Conservation (phyloP, 2,888 invertebrate species). For the Tuberolachnus salignus region DNA sequence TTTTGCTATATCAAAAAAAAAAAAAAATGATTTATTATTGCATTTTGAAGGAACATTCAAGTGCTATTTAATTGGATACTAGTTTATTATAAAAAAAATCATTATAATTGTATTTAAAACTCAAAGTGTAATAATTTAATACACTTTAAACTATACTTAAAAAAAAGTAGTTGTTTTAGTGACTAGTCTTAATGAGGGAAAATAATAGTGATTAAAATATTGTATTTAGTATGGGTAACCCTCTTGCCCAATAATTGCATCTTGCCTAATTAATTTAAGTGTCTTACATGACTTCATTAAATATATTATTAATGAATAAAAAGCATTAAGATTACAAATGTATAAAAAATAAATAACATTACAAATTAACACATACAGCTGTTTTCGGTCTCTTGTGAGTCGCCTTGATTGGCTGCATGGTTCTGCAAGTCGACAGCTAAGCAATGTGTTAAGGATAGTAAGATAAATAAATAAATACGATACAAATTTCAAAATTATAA, state of each 20-base stretch:
- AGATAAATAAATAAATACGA: slow-evolving; percentile 13
- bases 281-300: slow-evolving; percentile 8
- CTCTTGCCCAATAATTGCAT: background rate
- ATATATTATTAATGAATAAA: slow-evolving; percentile 20
- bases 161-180: background rate
- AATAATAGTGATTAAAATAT: slow-evolving; percentile 6
- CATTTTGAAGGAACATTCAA: background rate
- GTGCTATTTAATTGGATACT: background rate
- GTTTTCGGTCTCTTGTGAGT: slow-evolving; percentile 79
- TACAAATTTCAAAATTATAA: slow-evolving; percentile 52
- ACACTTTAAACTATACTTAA: background rate
- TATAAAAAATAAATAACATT: slow-evolving; percentile 46
- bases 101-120: background rate
- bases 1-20: background rate
- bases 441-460: slow-evolving; percentile 30
- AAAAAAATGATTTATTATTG: background rate
- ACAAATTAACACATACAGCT: slow-evolving; percentile 79
- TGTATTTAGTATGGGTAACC: background rate
- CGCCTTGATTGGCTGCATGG: slow-evolving; percentile 78
- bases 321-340: slow-evolving; percentile 40
- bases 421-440: slow-evolving; percentile 83
- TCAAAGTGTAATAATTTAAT: background rate
- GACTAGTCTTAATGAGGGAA: slow-evolving; percentile 22
- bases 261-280: slow-evolving; percentile 24
- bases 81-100: background rate